Percentiles rank a stretch among this genome's conserved stretches.
These are phyloP conservation scores for Epinotia ramella DNA, from an alignment of 2,888 invertebrate genomes.

Conservation along the genomic window DNA sequence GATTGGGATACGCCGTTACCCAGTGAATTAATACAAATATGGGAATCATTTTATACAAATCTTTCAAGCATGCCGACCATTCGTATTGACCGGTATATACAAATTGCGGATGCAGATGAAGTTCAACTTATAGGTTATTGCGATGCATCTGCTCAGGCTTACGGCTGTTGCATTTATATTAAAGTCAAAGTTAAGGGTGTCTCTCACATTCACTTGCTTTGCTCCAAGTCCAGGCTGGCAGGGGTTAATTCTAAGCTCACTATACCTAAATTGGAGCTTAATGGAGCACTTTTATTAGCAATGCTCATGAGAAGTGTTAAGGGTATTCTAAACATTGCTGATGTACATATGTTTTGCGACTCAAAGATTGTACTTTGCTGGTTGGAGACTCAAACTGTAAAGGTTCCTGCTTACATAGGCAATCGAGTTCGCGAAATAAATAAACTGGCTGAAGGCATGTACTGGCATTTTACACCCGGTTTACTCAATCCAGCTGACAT, in stretches of 20 bases:
- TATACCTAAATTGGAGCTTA: background rate
- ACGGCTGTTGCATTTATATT: background rate
- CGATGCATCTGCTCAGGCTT: no score
- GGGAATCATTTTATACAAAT: no score
- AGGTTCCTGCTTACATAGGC: conserved; percentile 4
- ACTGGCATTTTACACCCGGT: background rate
- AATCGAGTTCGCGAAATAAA: background rate
- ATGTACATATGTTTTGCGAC: background rate
- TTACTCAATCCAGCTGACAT: background rate
- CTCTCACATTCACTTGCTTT: conserved; percentile 3
- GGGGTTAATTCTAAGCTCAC: background rate
- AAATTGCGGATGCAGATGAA: no score
- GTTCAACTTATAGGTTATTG: no score
- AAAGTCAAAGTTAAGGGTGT: background rate
- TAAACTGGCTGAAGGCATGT: background rate
- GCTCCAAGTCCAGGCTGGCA: background rate
- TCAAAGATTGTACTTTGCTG: background rate
- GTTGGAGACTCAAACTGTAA: background rate
- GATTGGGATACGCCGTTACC: conserved; percentile 9
- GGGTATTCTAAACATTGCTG: background rate
- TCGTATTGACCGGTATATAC: no score
- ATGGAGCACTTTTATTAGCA: background rate
- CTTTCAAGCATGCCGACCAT: no score
- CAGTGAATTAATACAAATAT: background rate
- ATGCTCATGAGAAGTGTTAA: background rate